phyloP scores from a whole-genome alignment of 2,113 vertebrate genomes.

The Bombycilla garrulus region DNA sequence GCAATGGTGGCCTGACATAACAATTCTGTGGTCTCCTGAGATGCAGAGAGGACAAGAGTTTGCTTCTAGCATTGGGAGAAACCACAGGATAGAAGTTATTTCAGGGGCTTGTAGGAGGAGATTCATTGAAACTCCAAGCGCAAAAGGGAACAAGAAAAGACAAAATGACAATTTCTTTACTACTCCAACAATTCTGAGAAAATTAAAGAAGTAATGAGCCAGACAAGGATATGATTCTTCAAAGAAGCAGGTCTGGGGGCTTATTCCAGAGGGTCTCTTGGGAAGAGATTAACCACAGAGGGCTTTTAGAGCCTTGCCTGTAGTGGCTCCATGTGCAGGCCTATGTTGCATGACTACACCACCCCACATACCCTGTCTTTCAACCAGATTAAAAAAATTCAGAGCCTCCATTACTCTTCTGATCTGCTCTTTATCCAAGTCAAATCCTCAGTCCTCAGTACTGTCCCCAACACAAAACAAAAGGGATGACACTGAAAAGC shows the following conservation, averaged over 20 bases:
- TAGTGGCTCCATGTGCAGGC: neutral
- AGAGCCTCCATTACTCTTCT: neutral
- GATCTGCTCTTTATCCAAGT: neutral
- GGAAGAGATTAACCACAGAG: neutral
- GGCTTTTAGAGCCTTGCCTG: neutral
- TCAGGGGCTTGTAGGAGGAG: neutral
- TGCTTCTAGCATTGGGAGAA: neutral
- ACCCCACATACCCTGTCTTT: neutral
- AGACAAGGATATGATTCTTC: neutral
- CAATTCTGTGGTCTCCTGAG: neutral
- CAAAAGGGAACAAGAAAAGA: neutral
- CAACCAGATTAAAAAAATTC: neutral
- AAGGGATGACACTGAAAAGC: neutral
- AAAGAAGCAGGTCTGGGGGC: accelerated
- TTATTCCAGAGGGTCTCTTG: neutral
- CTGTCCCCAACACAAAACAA: neutral
- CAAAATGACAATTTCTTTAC: accelerated
- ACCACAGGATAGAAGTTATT: neutral
- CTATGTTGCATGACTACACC: neutral
- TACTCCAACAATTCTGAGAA: neutral
- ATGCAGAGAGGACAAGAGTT: neutral
- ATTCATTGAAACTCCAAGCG: neutral
- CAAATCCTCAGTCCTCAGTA: neutral
- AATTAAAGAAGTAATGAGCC: neutral
- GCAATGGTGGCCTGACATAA: neutral